Evolutionary conservation across 2,797 vertebrate species (phyloP), one percentile per base, ranked within the genome.

Genomic region (Esox lucius): DNA sequence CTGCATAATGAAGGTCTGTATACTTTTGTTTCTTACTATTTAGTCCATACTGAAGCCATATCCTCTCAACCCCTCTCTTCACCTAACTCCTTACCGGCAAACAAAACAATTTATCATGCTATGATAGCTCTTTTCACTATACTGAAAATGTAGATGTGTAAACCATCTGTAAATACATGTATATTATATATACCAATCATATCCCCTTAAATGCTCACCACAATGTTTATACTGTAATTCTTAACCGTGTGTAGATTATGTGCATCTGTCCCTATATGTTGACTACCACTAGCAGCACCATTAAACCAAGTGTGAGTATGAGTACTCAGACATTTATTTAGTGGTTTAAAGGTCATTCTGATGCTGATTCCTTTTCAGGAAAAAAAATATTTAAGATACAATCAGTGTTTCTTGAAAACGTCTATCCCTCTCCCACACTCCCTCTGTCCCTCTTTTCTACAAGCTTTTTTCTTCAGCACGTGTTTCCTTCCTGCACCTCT

Each of bases 371-470:
- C 5, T 39, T 42, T 9, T 31, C 28, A 31, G 28, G 28, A 31
- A 31, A 31, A n/a, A 31, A 31, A 31, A 3, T 31, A 31, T 31
- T 1, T 87, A 88, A 88, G 89, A 91, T 90, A 87, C 91, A 88
- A 89, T 85, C 86, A 87, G 90, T 70, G 85, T 91, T 91, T 90
- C 87, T 87, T 89, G 85, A 90, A 88, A 88, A 84, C 76, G 80
- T 83, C 72, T 82, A 77, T 78, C 2, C 19, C 53, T 17, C 26
- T 31, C 83, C 85, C 81, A 75, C 19, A 42, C 17, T 28, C 75
- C 76, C 80, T 78, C 79, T 71, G 87, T 84, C 75, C 77, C 80
- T 85, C 72, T 42, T 26, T 31, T 46, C 42, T 33, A 19, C 81
- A 75, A 84, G 83, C 73, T 84, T 35, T 66, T 86, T 69, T 78